Percentiles rank a stretch among this genome's conserved stretches.
phyloP scores from a whole-genome alignment of 2,797 vertebrate genomes.

The Gephyroberyx darwinii region DNA sequence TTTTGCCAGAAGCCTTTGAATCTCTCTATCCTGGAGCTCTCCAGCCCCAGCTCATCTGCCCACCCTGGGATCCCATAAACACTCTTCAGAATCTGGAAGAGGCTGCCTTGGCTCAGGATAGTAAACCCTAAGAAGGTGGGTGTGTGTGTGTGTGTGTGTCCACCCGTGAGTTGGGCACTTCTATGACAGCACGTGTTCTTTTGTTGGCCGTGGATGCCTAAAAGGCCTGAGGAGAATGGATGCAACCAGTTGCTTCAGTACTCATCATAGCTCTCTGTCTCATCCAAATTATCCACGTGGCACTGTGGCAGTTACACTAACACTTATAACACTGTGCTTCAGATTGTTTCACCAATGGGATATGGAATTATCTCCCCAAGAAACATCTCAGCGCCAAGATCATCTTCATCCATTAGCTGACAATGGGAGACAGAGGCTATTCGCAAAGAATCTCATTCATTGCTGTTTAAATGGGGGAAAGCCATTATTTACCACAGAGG shows the following conservation, averaged over 20 bases:
- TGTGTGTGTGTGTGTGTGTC: conserved; percentile 19
- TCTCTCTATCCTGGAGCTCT: conserved; percentile 25
- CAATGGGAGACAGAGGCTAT: not conserved
- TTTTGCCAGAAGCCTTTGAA: conserved; percentile 34
- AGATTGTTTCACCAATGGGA: conserved; percentile 16
- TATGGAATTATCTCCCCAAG: conserved; percentile 40
- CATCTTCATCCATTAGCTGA: conserved; percentile 17
- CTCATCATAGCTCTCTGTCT: conserved; percentile 35
- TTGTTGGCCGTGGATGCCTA: conserved; percentile 37
- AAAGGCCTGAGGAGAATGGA: conserved; percentile 64
- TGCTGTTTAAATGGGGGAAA: conserved; percentile 25
- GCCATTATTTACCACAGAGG: not conserved
- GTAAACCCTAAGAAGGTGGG: not conserved
- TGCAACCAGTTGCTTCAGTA: conserved; percentile 58
- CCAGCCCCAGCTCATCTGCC: conserved; percentile 16
- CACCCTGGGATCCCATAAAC: conserved; percentile 21
- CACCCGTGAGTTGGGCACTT: conserved; percentile 24
- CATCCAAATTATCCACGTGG: conserved; percentile 27
- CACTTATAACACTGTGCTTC: conserved; percentile 36
- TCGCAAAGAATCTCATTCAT: not conserved
- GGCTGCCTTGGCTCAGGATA: conserved; percentile 17
- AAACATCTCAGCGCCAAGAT: conserved; percentile 31
- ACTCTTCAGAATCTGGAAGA: conserved; percentile 39
- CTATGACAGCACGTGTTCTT: conserved; percentile 21
- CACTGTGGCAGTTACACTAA: conserved; percentile 43